Evolutionary conservation across 1,140 invertebrate genomes (phyloP).

Genomic region (Sarcophaga peregrina): DNA sequence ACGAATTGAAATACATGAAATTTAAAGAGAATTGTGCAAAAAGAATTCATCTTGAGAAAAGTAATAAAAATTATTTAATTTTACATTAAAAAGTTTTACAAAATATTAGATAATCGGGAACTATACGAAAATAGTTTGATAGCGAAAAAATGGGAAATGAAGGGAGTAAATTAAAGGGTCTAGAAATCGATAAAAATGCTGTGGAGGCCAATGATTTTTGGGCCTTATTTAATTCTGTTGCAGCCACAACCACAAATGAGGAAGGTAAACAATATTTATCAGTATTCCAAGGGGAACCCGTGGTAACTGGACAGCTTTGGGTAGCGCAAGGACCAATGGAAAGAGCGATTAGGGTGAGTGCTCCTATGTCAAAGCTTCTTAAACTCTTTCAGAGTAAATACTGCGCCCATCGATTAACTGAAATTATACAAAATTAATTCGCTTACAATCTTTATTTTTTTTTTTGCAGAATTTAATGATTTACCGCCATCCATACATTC

Average conservation of each 20-base stretch:
- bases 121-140: not conserved
- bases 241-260: slow-evolving; percentile 69
- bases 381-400: not conserved
- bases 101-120: not conserved
- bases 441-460: slow-evolving; percentile 50
- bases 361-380: slow-evolving; percentile 32
- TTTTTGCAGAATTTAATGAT: slow-evolving; percentile 81
- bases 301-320: slow-evolving; percentile 74
- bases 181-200: slow-evolving; percentile 80
- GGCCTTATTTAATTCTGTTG: slow-evolving; percentile 77
- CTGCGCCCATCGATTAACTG: not conserved
- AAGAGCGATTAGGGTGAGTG: slow-evolving; percentile 76
- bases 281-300: slow-evolving; percentile 77
- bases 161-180: slow-evolving; percentile 75
- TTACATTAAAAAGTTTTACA: not conserved
- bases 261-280: slow-evolving; percentile 74
- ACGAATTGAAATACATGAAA: not conserved
- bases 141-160: slow-evolving; percentile 78
- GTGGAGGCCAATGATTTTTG: slow-evolving; percentile 82
- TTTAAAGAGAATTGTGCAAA: not conserved
- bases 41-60: not conserved
- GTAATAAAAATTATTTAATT: not conserved
- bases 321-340: slow-evolving; percentile 74
- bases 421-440: slow-evolving; percentile 37
- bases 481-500: slow-evolving; percentile 83